A percentile compares a stretch with the other conserved stretches of the same genome.
phyloP scores from a whole-genome alignment of 2,888 invertebrate genomes.

The Campoplex capitator region DNA sequence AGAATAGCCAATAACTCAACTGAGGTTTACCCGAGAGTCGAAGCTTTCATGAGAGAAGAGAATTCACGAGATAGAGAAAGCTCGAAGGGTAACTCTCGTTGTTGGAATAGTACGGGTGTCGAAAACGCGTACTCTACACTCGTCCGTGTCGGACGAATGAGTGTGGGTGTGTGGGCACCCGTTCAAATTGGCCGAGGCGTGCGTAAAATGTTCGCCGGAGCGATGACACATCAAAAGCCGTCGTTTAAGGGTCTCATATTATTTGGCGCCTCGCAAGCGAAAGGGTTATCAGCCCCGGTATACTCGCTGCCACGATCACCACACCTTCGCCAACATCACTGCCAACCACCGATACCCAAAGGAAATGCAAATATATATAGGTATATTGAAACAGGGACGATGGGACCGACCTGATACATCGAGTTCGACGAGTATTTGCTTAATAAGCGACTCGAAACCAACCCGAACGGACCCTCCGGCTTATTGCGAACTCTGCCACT shows the following conservation, averaged over 20 bases:
- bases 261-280: slow-evolving; percentile 77
- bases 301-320: slow-evolving; percentile 68
- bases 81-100: slow-evolving; percentile 40
- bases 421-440: slow-evolving; percentile 76
- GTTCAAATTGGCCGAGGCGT: slow-evolving; percentile 77
- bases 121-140: neutral
- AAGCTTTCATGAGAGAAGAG: slow-evolving; percentile 24
- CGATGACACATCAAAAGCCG: slow-evolving; percentile 83
- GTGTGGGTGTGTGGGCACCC: slow-evolving; percentile 53
- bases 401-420: slow-evolving; percentile 44
- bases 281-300: slow-evolving; percentile 80
- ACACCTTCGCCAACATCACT: slow-evolving; percentile 58
- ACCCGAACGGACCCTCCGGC: slow-evolving; percentile 76
- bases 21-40: neutral
- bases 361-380: slow-evolving; percentile 28
- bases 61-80: slow-evolving; percentile 47
- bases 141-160: neutral
- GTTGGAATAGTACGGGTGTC: slow-evolving; percentile 48
- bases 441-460: slow-evolving; percentile 78
- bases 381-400: slow-evolving; percentile 30
- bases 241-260: slow-evolving; percentile 82
- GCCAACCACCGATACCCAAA: slow-evolving; percentile 43
- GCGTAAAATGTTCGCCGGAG: slow-evolving; percentile 80
- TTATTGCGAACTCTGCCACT: slow-evolving; percentile 76
- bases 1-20: slow-evolving; percentile 1